phyloP scores from a whole-genome alignment of 2,797 vertebrate genomes.

The Geotrypetes seraphini region DNA sequence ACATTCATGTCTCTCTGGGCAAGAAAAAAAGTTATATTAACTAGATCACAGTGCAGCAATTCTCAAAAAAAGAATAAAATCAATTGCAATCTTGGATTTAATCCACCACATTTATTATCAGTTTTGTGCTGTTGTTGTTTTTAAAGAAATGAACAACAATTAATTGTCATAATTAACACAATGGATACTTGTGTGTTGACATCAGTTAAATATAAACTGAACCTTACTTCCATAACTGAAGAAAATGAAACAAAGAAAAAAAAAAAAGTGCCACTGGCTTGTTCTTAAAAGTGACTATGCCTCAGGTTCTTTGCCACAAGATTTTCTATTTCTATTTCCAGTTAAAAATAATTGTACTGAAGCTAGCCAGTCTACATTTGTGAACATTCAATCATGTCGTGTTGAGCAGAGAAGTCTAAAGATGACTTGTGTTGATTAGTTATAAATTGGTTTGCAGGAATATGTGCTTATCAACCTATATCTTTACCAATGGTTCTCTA shows the following conservation, averaged over 20 bases:
- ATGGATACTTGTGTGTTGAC: not conserved
- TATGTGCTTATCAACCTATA: no score
- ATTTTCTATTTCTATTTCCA: not conserved
- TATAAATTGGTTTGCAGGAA: no score
- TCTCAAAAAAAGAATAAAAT: slow-evolving; percentile 12
- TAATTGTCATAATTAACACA: not conserved
- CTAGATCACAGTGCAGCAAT: not conserved
- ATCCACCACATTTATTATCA: slow-evolving; percentile 1
- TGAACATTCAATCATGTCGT: no score
- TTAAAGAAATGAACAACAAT: not conserved
- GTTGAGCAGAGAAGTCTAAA: no score
- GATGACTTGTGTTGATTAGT: no score
- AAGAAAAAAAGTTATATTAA: slow-evolving; percentile 1
- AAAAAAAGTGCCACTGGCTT: no score
- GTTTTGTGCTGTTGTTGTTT: no score
- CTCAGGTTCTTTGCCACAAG: not conserved
- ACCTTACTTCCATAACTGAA: not conserved
- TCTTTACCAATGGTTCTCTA: no score
- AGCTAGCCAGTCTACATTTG: not conserved
- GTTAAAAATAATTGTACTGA: not conserved
- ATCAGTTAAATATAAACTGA: not conserved
- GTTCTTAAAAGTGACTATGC: not conserved
- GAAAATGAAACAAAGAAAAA: not conserved
- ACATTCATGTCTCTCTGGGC: not conserved
- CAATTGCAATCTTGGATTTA: not conserved